Base-by-base conservation (phyloP, 2,797 vertebrate species). In the Pelodytes ibericus region DNA sequence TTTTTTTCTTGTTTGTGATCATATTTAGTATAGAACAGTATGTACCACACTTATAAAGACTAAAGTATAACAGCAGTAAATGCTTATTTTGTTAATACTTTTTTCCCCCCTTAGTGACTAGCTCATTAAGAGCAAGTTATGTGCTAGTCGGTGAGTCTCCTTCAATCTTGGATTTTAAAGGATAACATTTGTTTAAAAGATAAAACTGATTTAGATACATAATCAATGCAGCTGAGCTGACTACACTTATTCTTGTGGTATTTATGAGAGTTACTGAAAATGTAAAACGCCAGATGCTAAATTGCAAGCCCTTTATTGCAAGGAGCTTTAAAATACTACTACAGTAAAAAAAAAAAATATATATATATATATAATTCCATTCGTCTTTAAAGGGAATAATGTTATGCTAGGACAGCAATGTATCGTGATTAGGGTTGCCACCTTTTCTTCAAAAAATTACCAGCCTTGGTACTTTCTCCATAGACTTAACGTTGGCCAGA, bases 121-220 rank as follows among this genome's bases (percentile, higher is more conserved):
- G 56, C 24, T 58, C 56, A 26, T 58, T 58, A 58, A 58, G 26
- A 58, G 56, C 56, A 58, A 58, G 27, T 58, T 58, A 27, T 58
- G 26, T 29, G 3, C 56, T 29, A 16, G 56, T 5, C 56, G 29
- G 56, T 58, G 26, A 29, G 27, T 29, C 56, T 58, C 18, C 6
- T 53, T 53, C 49, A 53, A 5, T 22, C 2, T 20, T 53, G 22
- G 7, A 20, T 53, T 53, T 53, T 20, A 53, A 53, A 20, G 49
- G n/a, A 20, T n/a, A n/a, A n/a, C n/a, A n/a, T n/a, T n/a, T n/a
- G n/a, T 53, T 20, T 24, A 53, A 53, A 53, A 22, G 4, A 22
- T 20, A 53, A 53, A 53, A 53, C 20, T 53, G n/a, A 53, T 20
- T 53, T 53, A 20, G 20, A 53, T 53, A 24, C n/a, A 53, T 24